Conservation (phyloP, 2,888 invertebrate genomes). For the Dyspetes luteomarginatus region DNA sequence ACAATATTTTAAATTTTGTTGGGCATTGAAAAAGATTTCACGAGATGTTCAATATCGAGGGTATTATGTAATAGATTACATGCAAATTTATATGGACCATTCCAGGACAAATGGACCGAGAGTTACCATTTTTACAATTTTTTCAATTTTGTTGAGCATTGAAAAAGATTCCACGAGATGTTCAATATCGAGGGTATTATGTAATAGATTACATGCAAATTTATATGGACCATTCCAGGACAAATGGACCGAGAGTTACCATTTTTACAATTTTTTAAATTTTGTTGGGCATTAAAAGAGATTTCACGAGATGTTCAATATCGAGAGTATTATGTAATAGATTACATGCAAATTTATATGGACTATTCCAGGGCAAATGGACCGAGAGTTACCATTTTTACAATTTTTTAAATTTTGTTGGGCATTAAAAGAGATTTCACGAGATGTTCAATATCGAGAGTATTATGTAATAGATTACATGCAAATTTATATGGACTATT, state of each 20-base stretch:
- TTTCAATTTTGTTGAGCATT: neutral
- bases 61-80: neutral
- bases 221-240: neutral
- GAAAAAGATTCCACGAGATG: no score
- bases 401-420: neutral
- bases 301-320: neutral
- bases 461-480: slow-evolving; percentile 1
- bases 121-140: neutral
- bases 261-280: neutral
- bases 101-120: neutral
- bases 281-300: no score
- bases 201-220: slow-evolving; percentile 4
- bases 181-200: neutral
- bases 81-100: neutral
- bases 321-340: neutral
- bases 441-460: neutral
- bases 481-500: neutral
- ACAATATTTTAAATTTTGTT: neutral
- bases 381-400: neutral
- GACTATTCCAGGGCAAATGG: neutral
- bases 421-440: no score
- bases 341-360: neutral
- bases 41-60: neutral
- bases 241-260: neutral
- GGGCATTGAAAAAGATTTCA: no score